Conservation (phyloP, 1,140 invertebrate species). For the Reticulitermes speratus region DNA sequence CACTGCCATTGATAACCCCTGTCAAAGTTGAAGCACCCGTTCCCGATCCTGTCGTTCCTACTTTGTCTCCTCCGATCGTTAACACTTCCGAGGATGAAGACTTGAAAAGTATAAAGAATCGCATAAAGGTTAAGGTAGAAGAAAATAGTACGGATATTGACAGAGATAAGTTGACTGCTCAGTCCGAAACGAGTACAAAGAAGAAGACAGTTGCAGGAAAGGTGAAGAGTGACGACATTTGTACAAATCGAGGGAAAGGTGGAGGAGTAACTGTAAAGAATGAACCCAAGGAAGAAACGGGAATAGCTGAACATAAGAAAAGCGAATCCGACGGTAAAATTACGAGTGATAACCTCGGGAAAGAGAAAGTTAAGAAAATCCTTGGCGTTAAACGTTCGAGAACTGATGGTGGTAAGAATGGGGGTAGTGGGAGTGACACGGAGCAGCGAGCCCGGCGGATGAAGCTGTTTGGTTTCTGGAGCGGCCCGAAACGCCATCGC, state of each 20-base stretch:
- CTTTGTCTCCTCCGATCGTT: neutral
- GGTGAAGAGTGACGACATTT: neutral
- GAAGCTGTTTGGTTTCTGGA: slow-evolving; percentile 56
- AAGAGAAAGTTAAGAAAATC: neutral
- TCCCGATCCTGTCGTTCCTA: neutral
- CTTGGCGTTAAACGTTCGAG: neutral
- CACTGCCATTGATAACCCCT: neutral
- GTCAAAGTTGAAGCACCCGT: neutral
- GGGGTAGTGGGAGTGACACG: neutral
- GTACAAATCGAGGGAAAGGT: neutral
- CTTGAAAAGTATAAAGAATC: slow-evolving; percentile 1
- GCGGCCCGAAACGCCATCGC: slow-evolving; percentile 73
- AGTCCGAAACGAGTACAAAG: neutral
- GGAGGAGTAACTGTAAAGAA: neutral
- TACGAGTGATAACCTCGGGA: neutral
- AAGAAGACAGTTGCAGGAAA: neutral
- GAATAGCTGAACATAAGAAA: neutral
- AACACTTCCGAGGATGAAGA: neutral
- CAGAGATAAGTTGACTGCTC: neutral
- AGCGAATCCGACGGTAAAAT: neutral
- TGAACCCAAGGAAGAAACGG: neutral
- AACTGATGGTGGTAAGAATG: neutral
- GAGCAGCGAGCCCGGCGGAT: slow-evolving; percentile 26
- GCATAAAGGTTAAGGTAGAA: neutral
- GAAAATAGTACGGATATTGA: neutral